Conservation (phyloP, 1,140 invertebrate genomes). For the Asobara japonica region DNA sequence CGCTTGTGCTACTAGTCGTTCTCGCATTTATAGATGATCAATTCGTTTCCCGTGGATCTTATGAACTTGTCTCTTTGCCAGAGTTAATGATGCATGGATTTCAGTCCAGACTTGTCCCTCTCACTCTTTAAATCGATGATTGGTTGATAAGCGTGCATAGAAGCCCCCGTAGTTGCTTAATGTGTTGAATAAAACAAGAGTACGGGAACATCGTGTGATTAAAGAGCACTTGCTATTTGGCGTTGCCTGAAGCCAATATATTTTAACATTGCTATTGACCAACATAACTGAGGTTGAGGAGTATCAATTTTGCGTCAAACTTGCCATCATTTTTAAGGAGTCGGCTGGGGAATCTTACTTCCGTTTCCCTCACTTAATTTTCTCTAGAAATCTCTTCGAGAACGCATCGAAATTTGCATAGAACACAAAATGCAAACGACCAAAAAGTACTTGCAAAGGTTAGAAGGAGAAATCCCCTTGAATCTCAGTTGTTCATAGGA, state of each 20-base stretch:
- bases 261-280: background rate
- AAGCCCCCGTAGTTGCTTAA: background rate
- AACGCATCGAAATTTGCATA: background rate
- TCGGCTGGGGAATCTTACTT: too few species aligned
- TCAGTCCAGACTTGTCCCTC: background rate
- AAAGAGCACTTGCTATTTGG: background rate
- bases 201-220: background rate
- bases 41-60: constrained; percentile 24
- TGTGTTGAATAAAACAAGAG: background rate
- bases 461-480: background rate
- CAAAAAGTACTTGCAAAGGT: background rate
- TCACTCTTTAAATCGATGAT: constrained; percentile 7
- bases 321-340: too few species aligned
- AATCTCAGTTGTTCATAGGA: constrained; percentile 30
- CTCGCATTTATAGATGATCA: constrained; percentile 9
- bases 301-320: too few species aligned
- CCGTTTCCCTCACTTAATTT: too few species aligned
- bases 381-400: too few species aligned
- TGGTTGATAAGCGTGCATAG: background rate
- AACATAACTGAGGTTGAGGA: too few species aligned
- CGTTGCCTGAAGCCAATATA: background rate
- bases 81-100: background rate
- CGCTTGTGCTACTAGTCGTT: constrained; percentile 7
- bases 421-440: background rate
- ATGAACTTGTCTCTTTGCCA: background rate